Evolutionary conservation across 2,113 vertebrate species (phyloP).

Genomic region (Hyperoodon ampullatus): DNA sequence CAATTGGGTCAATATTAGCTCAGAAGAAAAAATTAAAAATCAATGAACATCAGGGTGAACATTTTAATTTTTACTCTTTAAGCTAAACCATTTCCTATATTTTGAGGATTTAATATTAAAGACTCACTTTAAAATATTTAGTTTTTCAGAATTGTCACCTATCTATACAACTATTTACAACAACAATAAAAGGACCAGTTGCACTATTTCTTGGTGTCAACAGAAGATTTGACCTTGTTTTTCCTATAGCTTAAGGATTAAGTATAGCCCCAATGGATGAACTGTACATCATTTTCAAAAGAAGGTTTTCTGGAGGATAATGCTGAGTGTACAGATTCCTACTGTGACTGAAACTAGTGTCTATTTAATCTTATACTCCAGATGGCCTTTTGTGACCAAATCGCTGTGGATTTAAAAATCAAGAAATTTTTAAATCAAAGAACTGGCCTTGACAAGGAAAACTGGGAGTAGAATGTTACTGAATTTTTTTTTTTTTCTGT

Average conservation of each 20-base stretch:
- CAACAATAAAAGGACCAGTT: background rate
- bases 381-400: conserved; percentile 60
- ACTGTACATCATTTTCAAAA: conserved; percentile 35
- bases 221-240: conserved; percentile 25
- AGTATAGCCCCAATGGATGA: background rate
- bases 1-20: conserved; percentile 64
- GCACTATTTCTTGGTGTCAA: background rate
- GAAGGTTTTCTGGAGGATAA: conserved; percentile 27
- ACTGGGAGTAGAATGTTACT: conserved; percentile 27
- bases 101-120: background rate
- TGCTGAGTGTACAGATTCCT: conserved; percentile 58
- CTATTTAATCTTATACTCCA: conserved; percentile 61
- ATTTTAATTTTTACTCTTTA: conserved; percentile 61
- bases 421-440: conserved; percentile 38
- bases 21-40: conserved; percentile 73
- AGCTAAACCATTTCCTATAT: conserved; percentile 37
- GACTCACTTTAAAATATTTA: conserved; percentile 37
- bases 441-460: conserved; percentile 50
- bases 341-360: background rate
- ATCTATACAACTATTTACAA: background rate
- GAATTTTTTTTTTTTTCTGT: background rate
- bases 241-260: conserved; percentile 30
- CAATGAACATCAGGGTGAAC: conserved; percentile 63
- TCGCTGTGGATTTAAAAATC: conserved; percentile 42
- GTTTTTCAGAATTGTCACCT: background rate